Conservation (phyloP, 37 sponge, comb jelly and placozoan species). For the Ephydatia muelleri region DNA sequence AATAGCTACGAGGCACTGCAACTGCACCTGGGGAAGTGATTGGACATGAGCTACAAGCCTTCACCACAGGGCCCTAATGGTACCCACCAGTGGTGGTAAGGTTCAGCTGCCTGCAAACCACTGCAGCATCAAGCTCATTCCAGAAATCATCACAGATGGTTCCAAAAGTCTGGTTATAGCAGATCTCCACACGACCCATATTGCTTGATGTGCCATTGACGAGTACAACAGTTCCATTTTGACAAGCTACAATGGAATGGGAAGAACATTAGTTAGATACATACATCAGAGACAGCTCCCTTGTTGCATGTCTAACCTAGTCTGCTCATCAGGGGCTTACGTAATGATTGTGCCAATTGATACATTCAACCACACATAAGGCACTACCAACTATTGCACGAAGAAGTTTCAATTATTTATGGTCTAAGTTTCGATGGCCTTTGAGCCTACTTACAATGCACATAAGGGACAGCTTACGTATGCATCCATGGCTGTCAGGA, state of each 20-base stretch:
- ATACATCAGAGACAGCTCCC: no score
- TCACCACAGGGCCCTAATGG: neutral
- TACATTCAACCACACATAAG: no score
- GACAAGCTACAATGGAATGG: neutral
- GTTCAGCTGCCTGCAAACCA: conserved; percentile 4
- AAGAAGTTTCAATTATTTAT: no score
- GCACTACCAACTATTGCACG: no score
- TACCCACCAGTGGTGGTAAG: neutral
- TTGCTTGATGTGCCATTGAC: conserved; percentile 4
- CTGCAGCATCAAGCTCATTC: conserved; percentile 13
- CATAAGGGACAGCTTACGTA: no score
- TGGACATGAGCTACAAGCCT: neutral
- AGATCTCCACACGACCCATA: conserved; percentile 6
- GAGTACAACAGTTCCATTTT: neutral
- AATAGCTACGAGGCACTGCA: neutral
- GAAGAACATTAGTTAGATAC: no score
- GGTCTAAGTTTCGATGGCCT: no score
- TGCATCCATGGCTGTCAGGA: neutral
- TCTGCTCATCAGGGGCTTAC: no score
- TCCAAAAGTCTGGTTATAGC: neutral
- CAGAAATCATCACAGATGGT: conserved; percentile 13
- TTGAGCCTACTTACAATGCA: no score
- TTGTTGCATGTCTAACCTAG: no score
- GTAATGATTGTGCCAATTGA: no score
- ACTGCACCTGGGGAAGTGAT: neutral